Evolutionary conservation across 2,797 vertebrate species (phyloP), one percentile per base, ranked within the genome.

Genomic region (Natrix natrix): DNA sequence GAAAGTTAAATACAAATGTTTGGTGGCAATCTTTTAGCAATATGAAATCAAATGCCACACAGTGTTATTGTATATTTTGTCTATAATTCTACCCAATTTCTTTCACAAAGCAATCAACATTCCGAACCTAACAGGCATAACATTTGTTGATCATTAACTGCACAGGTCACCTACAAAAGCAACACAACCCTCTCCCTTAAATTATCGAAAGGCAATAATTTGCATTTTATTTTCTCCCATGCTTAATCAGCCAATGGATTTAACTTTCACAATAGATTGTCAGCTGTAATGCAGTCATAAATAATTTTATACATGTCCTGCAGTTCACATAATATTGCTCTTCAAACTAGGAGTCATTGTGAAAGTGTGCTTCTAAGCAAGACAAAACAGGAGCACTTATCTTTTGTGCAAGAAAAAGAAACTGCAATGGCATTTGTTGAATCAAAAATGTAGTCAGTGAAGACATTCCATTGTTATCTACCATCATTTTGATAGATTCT

Each of bases 401-500:
- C 93, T 90, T 90, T 66, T 0, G 0, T 88, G 90, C 74, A 96
- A 93, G 83, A 95, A 96, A 97, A 93, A 92, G 89, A 96, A 94
- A 95, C 88, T 2, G 90, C 37, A 94, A 0, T 28, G 78, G 28
- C 22, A 78, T 10, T 91, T 91, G 52, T 93, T 94, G 94, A 92
- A 95, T 37, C 95, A 0, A 94, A 78, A 94, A 88, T 83, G 92
- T 93, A 94, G 94, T 91, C 89, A 93, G 93, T 90, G 92, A 92
- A 95, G 66, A 90, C 96, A 98, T 97, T 97, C 97, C 95, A 93
- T 60, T 91, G 96, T 97, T 97, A 98, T 97, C 96, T 96, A 92
- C 90, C 92, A 95, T 93, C 90, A 93, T 95, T 97, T 89, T 95
- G 96, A 96, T 93, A 96, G 95, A 87, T 88, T 94, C 95, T 95